Evolutionary conservation across 2,113 vertebrate species (phyloP).

Genomic region (Siniperca chuatsi): DNA sequence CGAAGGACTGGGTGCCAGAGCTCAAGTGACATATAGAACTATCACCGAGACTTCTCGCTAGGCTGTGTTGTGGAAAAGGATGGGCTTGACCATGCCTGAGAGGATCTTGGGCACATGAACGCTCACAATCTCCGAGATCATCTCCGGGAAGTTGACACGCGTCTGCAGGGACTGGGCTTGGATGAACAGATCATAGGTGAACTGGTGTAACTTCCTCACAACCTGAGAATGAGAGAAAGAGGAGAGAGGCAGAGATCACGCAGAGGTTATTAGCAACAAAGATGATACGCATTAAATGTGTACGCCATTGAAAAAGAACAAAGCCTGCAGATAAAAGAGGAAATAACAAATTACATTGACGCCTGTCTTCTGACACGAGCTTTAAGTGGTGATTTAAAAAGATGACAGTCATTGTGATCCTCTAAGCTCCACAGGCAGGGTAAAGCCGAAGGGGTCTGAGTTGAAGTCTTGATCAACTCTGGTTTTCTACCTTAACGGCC

Average conservation of each 20-base stretch:
- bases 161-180: constrained; percentile 90
- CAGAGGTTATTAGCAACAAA: constrained; percentile 3
- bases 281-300: not conserved
- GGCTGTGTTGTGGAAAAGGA: constrained; percentile 91
- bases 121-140: constrained; percentile 98
- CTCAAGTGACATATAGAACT: not conserved
- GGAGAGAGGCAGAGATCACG: not conserved
- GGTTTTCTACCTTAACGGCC: constrained; percentile 46
- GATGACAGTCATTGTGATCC: constrained; percentile 43
- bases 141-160: constrained; percentile 94
- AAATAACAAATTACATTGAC: constrained; percentile 20
- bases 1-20: not conserved
- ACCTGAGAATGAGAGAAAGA: constrained; percentile 81
- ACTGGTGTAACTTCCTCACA: constrained; percentile 95
- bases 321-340: constrained; percentile 12
- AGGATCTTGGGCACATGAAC: constrained; percentile 98
- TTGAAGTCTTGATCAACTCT: constrained; percentile 44
- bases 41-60: constrained; percentile 24
- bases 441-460: constrained; percentile 34
- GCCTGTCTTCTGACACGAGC: constrained; percentile 21
- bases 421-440: constrained; percentile 41
- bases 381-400: constrained; percentile 44
- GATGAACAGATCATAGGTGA: constrained; percentile 95
- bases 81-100: constrained; percentile 94
- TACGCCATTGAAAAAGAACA: constrained; percentile 3